These are phyloP conservation scores for Heterochromis multidens DNA, from an alignment of 2,113 vertebrate species.

Conservation along the genomic window DNA sequence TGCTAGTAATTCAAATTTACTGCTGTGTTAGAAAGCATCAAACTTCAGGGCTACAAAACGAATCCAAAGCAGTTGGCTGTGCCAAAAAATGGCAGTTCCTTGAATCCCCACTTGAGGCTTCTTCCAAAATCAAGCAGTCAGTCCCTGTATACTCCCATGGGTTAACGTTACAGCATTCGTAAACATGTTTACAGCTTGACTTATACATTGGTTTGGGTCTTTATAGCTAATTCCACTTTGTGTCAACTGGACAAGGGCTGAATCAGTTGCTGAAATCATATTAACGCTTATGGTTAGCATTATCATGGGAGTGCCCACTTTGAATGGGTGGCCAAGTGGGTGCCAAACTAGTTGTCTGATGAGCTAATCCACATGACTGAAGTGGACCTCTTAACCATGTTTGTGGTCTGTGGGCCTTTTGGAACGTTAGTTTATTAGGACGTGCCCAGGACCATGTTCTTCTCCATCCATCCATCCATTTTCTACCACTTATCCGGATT, in stretches of 20 bases:
- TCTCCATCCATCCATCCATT: too few species aligned
- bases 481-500: too few species aligned
- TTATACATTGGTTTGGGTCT: too few species aligned
- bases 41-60: too few species aligned
- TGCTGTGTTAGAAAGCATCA: too few species aligned
- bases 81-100: too few species aligned
- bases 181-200: neutral
- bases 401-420: neutral
- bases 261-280: neutral
- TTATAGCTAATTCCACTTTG: neutral
- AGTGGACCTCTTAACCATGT: neutral
- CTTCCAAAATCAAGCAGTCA: too few species aligned
- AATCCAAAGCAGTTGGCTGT: too few species aligned
- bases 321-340: neutral
- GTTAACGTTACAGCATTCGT: neutral
- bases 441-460: neutral
- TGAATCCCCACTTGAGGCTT: too few species aligned
- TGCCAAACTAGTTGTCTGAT: neutral
- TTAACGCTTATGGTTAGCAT: neutral
- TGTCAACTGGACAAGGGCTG: neutral
- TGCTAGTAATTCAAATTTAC: neutral
- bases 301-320: neutral
- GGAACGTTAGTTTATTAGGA: neutral
- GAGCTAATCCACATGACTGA: neutral
- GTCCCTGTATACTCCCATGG: neutral